These are phyloP conservation scores for Strigops habroptila DNA, from an alignment of 2,113 vertebrate species.

Conservation along the genomic window DNA sequence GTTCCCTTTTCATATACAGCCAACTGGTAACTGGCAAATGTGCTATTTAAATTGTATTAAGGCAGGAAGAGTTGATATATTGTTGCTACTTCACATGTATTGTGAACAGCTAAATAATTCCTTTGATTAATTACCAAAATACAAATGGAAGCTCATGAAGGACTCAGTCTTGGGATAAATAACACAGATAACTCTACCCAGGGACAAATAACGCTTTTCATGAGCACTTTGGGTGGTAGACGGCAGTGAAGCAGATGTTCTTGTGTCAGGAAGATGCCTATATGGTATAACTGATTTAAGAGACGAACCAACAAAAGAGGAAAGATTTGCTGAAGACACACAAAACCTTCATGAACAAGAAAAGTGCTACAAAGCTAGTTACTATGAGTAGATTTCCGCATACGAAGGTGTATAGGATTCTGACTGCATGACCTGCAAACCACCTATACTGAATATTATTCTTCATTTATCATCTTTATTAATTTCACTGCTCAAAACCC, in stretches of 20 bases:
- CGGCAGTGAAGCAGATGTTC: neutral
- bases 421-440: neutral
- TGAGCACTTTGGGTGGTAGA: neutral
- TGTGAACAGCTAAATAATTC: neutral
- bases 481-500: neutral
- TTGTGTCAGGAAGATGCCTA: neutral
- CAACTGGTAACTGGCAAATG: neutral
- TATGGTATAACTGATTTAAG: neutral
- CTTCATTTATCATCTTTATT: neutral
- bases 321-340: neutral
- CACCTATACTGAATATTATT: neutral
- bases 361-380: neutral
- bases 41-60: slow-evolving; percentile 8
- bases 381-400: neutral
- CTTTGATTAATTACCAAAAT: neutral
- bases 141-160: neutral
- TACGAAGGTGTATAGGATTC: neutral
- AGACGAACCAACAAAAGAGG: neutral
- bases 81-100: neutral
- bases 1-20: neutral
- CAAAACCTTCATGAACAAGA: neutral
- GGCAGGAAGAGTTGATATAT: slow-evolving; percentile 17
- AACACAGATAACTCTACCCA: neutral
- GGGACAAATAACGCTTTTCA: neutral
- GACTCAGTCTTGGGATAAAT: neutral